Conservation (phyloP, 1,140 invertebrate genomes). For the Batillaria attramentaria region DNA sequence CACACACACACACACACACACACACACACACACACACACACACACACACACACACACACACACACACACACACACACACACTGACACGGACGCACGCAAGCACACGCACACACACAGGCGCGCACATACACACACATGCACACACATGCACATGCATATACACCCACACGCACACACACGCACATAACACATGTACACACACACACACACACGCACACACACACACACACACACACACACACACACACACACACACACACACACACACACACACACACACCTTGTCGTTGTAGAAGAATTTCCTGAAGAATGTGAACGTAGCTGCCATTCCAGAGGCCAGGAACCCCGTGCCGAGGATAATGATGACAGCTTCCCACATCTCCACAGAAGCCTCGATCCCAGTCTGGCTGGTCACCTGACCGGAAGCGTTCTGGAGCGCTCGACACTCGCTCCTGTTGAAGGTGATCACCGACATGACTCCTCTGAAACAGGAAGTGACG, state of each 20-base stretch:
- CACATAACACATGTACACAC: background rate
- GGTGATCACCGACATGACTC: background rate
- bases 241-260: background rate
- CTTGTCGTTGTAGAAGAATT: slow-evolving; percentile 59
- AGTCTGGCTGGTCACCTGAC: background rate
- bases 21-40: background rate
- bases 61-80: background rate
- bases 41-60: background rate
- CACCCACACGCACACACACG: no score
- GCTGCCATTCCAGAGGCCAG: slow-evolving; percentile 55
- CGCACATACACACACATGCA: background rate
- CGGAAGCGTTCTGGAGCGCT: slow-evolving; percentile 24
- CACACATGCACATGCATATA: no score
- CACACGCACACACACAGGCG: no score
- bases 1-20: background rate
- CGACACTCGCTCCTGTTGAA: slow-evolving; percentile 17
- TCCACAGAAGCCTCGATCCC: slow-evolving; percentile 58
- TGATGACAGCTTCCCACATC: slow-evolving; percentile 53
- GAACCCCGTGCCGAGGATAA: slow-evolving; percentile 56
- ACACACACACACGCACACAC: background rate
- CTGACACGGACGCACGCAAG: no score
- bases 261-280: slow-evolving; percentile 28
- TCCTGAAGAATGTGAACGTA: slow-evolving; percentile 54
- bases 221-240: background rate
- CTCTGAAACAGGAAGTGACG: background rate